A percentile compares a stretch with the other conserved stretches of the same genome.
phyloP scores from a whole-genome alignment of 1,140 invertebrate species.

The Rhopalosiphum padi region DNA sequence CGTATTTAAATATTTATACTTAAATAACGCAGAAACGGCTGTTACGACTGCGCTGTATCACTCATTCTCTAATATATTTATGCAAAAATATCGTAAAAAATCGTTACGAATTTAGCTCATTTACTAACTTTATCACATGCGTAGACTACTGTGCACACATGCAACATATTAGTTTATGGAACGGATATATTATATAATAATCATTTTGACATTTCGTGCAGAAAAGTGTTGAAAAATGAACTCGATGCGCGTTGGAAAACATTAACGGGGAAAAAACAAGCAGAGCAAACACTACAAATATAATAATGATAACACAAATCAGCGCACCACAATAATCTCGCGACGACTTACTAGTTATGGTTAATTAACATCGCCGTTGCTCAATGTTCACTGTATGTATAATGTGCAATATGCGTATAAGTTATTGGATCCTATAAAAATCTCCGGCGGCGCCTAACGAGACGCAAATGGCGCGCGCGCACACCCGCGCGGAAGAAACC shows the following conservation, averaged over 20 bases:
- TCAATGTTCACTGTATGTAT: not conserved
- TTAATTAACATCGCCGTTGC: conserved; percentile 35
- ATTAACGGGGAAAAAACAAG: not conserved
- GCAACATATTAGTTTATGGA: not conserved
- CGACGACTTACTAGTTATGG: conserved; percentile 32
- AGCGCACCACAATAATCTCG: not conserved
- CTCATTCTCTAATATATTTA: not conserved
- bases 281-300: not conserved
- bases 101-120: not conserved
- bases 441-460: conserved; percentile 47
- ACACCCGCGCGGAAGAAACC: not conserved
- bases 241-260: not conserved
- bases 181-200: not conserved
- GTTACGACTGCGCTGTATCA: no score
- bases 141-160: not conserved
- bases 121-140: not conserved
- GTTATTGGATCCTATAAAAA: conserved; percentile 49
- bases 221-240: conserved; percentile 33
- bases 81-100: not conserved
- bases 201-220: not conserved
- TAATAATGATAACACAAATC: not conserved
- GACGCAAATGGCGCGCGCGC: conserved; percentile 34
- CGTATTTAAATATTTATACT: not conserved
- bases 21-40: not conserved
- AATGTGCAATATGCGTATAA: not conserved